Conservation (phyloP, 1,140 invertebrate genomes). For the Nephila pilipes region DNA sequence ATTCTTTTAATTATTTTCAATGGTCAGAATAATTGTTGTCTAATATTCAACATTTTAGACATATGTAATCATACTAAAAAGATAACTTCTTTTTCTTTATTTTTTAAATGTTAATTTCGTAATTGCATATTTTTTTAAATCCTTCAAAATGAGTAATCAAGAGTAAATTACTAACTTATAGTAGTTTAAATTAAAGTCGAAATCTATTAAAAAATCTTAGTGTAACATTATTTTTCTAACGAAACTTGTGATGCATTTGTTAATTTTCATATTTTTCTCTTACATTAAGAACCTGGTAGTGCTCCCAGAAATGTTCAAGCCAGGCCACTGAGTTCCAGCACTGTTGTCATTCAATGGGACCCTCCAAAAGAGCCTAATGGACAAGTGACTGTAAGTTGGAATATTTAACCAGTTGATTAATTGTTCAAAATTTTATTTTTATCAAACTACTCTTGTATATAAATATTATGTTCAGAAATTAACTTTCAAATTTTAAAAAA, state of each 20-base stretch:
- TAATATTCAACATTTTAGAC: too few relatives aligned
- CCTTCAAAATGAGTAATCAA: too few relatives aligned
- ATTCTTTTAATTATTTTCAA: neutral
- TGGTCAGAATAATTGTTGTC: too few relatives aligned
- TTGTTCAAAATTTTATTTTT: neutral
- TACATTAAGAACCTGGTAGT: constrained; percentile 91
- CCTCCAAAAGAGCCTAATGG: constrained; percentile 98
- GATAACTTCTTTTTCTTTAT: too few relatives aligned
- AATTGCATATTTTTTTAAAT: too few relatives aligned
- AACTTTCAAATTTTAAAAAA: too few relatives aligned
- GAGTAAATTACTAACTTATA: too few relatives aligned
- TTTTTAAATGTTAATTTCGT: too few relatives aligned
- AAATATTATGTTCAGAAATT: too few relatives aligned
- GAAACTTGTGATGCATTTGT: neutral
- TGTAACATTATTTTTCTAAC: neutral
- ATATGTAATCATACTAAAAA: too few relatives aligned
- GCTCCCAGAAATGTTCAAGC: constrained; percentile 97
- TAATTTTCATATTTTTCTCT: neutral
- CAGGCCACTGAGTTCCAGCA: constrained; percentile 94
- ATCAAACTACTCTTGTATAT: too few relatives aligned
- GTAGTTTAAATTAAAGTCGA: too few relatives aligned
- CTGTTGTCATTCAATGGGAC: constrained; percentile 98
- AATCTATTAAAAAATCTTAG: neutral
- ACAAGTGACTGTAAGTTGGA: constrained; percentile 87
- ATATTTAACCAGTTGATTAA: neutral